Conservation (phyloP, 2,888 invertebrate genomes). For the Latrodectus hesperus region DNA sequence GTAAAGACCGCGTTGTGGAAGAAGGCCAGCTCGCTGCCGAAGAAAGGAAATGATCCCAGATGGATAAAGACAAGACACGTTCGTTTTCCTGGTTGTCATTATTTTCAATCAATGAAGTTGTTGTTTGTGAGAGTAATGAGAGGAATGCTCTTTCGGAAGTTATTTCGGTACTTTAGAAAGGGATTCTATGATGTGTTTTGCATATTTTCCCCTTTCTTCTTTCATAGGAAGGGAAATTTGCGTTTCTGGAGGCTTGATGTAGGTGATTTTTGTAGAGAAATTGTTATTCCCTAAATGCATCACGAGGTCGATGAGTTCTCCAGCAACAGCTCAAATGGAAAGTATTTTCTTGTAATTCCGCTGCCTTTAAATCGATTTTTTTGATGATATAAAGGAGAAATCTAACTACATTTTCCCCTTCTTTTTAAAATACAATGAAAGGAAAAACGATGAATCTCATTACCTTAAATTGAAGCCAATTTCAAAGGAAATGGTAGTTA, state of each 20-base stretch:
- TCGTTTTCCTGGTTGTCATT: constrained; percentile 26
- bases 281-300: too few relatives aligned
- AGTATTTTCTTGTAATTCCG: too few relatives aligned
- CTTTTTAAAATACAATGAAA: too few relatives aligned
- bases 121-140: constrained; percentile 24
- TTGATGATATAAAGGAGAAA: too few relatives aligned
- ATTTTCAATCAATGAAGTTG: constrained; percentile 29
- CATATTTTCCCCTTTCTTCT: background rate
- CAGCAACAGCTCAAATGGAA: too few relatives aligned
- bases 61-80: constrained; percentile 19
- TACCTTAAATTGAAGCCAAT: too few relatives aligned
- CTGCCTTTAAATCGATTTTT: too few relatives aligned
- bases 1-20: background rate
- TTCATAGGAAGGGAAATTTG: background rate
- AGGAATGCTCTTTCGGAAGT: constrained; percentile 26
- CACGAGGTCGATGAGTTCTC: too few relatives aligned
- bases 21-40: background rate
- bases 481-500: too few relatives aligned
- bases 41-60: constrained; percentile 9
- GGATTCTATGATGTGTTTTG: background rate
- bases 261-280: too few relatives aligned
- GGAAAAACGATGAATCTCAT: too few relatives aligned
- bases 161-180: background rate
- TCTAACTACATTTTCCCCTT: too few relatives aligned
- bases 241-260: background rate